Evolutionary conservation across 2,113 vertebrate species (phyloP).

Genomic region (Chamaetylas fuelleborni): DNA sequence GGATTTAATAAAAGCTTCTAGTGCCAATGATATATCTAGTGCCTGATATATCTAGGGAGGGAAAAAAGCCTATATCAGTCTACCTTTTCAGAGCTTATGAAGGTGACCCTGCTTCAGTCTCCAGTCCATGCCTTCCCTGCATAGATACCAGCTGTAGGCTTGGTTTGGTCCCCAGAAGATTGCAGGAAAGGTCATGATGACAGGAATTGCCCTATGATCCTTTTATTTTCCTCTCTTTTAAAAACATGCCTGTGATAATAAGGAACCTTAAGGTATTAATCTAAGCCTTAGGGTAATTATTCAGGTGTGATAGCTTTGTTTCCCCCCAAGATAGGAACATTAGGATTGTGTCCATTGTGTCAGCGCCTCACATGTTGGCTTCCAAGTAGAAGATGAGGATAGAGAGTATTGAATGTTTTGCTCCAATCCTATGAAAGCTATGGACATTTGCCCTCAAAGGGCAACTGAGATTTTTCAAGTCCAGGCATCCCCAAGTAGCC

Average conservation of each 20-base stretch:
- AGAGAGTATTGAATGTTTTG: not conserved
- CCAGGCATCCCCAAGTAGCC: not conserved
- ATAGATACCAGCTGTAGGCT: not conserved
- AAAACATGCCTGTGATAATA: not conserved
- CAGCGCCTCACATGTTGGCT: not conserved
- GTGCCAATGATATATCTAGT: not conserved
- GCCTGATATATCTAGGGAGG: not conserved
- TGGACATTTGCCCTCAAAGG: not conserved
- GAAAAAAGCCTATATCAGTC: not conserved
- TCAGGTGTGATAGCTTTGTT: not conserved
- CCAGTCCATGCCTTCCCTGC: not conserved
- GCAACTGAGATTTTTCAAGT: not conserved
- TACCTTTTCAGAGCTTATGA: not conserved
- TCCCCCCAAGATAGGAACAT: fast-evolving
- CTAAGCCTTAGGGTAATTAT: not conserved
- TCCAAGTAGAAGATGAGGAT: not conserved
- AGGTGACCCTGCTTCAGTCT: not conserved
- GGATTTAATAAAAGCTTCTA: too few species aligned
- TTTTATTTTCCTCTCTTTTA: not conserved
- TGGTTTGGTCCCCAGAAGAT: not conserved
- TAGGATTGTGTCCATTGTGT: not conserved
- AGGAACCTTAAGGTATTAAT: not conserved
- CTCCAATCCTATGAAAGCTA: not conserved
- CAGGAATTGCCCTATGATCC: not conserved
- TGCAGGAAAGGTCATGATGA: not conserved